Evolutionary conservation across 2,113 vertebrate genomes (phyloP).

Genomic region (Empidonax alnorum): DNA sequence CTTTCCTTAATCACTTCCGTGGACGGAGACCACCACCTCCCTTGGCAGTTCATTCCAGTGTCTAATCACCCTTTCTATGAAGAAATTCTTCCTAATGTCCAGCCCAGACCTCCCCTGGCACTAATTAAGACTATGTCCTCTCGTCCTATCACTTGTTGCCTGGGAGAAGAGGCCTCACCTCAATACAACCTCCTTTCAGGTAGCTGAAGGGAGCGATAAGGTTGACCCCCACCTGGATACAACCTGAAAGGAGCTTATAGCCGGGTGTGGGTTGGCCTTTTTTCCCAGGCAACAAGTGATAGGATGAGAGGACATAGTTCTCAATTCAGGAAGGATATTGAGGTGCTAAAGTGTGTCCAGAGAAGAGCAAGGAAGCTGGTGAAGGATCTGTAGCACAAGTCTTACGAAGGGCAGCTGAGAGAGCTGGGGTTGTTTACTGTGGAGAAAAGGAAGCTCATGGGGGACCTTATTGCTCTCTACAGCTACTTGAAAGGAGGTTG

Average conservation of each 20-base stretch:
- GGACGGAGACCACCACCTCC: background rate
- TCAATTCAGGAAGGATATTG: background rate
- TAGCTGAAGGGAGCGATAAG: fast-evolving
- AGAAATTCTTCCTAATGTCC: background rate
- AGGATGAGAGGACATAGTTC: background rate
- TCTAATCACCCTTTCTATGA: background rate
- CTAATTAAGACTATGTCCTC: background rate
- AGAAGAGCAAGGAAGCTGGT: background rate
- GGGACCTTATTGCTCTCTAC: background rate
- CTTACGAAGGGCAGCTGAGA: background rate
- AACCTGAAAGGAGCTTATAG: background rate
- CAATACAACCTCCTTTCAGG: too few relatives aligned
- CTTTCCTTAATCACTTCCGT: background rate
- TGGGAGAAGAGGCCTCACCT: background rate
- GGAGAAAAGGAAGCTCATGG: background rate
- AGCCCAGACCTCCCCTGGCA: background rate
- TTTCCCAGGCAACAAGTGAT: background rate
- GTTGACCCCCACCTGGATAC: background rate
- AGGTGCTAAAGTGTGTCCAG: background rate
- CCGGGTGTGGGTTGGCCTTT: too few relatives aligned
- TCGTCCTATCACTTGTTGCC: too few relatives aligned
- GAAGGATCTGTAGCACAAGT: background rate
- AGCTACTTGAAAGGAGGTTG: background rate
- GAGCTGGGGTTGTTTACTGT: background rate
- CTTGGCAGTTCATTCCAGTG: too few relatives aligned